Base-by-base conservation (phyloP, 2,888 invertebrate genomes). In the Incurvaria masculella region DNA sequence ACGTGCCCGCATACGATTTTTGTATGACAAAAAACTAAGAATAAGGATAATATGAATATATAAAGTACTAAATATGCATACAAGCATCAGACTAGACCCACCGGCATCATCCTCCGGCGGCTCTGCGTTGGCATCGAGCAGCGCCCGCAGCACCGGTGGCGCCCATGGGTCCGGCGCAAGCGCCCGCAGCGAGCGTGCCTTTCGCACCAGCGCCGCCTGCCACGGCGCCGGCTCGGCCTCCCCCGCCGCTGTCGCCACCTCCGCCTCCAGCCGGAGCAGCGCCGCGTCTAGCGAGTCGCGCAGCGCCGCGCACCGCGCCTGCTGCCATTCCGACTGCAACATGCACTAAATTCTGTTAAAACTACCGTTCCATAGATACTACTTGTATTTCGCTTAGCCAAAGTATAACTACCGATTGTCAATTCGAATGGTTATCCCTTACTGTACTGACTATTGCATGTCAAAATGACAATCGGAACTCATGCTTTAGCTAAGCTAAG, bases 101-200 rank as follows among this genome's bases (percentile, higher is more conserved):
- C 76, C 63, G 55, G 74, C 65, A 27, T 69, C 57, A 50, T 75
- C 66, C 3, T 57, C 61, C 42, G 79, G 73, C 53, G 76, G 68
- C 50, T 65, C 66, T 61, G 80, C 82, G 44, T 78, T 76, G 49
- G 81, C 72, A 58, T 81, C 73, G 53, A 84, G 70, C 47, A 86
- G 64, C 21, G 72, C 66, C 60, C 78, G 73, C 41, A 86, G 73
- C 48, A 81, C 75, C 21, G 79, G 76, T 57, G 78, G 76, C 2
- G 80, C 82, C 76, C 82, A 81, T 38, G 82, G 78, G 54, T 79
- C 76, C 43, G 65, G 63, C 52, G 81, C 66, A 48, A 74, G 68
- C 42, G 61, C 63, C 58, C 58, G 60, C 55, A 76, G 62, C 55
- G 64, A 59, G 45, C 59, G 60, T 49, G 63, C 63, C 58, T 33